Conservation (phyloP, 2,113 vertebrate species). For the Microcebus lehilahytsara region DNA sequence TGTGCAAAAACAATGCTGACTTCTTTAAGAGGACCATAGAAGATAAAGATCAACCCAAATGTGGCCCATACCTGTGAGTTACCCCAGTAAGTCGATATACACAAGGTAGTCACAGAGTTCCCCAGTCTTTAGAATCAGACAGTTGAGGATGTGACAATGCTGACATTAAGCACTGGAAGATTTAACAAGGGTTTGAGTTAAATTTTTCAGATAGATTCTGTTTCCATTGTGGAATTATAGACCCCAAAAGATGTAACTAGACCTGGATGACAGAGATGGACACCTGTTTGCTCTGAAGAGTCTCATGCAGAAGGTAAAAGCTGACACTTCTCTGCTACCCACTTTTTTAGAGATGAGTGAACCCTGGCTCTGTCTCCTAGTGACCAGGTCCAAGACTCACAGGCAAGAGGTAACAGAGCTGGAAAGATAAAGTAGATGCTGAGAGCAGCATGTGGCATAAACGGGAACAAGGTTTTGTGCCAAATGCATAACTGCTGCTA, state of each 20-base stretch:
- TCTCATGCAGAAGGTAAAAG: background rate
- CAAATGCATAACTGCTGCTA: background rate
- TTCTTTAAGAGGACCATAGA: conserved; percentile 8
- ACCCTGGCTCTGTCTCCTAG: background rate
- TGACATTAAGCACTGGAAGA: background rate
- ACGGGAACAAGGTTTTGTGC: background rate
- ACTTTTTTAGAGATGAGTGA: background rate
- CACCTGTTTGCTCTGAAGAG: background rate
- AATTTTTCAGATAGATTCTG: conserved; percentile 14
- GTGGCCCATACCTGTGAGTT: background rate
- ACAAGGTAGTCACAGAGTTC: background rate
- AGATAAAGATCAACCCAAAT: background rate
- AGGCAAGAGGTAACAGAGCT: background rate
- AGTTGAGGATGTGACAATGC: background rate
- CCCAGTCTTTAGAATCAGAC: background rate
- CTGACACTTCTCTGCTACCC: background rate
- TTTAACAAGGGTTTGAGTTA: background rate
- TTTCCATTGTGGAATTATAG: conserved; percentile 20
- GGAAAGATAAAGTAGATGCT: background rate
- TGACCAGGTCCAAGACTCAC: background rate
- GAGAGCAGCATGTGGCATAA: background rate
- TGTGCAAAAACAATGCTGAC: background rate
- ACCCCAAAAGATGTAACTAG: background rate
- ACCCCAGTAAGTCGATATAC: background rate
- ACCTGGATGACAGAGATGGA: background rate